Percentiles rank a stretch among this genome's conserved stretches.
These are phyloP conservation scores for Hormaphis cornu DNA, from an alignment of 1,140 invertebrate species.

Conservation along the genomic window DNA sequence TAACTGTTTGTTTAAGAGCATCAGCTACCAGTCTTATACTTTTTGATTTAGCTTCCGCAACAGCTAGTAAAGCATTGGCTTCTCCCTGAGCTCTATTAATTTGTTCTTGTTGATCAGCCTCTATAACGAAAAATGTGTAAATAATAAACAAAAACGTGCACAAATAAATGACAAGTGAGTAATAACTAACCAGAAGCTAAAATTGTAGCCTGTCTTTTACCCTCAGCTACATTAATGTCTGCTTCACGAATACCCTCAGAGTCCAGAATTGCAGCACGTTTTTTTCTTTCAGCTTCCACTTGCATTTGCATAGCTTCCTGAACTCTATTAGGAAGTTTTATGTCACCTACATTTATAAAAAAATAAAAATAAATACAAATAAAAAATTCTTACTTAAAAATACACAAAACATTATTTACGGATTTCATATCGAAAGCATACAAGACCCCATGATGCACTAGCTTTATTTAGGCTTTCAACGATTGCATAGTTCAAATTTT, in stretches of 20 bases:
- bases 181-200: conserved; percentile 70
- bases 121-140: conserved; percentile 43
- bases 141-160: background rate
- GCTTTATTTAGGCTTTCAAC: conserved; percentile 97
- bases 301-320: conserved; percentile 99
- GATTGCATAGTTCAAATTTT: conserved; percentile 90
- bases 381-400: background rate
- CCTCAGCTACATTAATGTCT: conserved; percentile 96
- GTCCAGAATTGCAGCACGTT: conserved; percentile 91
- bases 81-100: conserved; percentile 81
- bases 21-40: conserved; percentile 65
- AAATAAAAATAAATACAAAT: conserved; percentile 24
- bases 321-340: conserved; percentile 81
- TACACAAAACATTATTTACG: conserved; percentile 52
- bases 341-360: conserved; percentile 73
- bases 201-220: conserved; percentile 82
- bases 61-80: conserved; percentile 73
- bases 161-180: background rate
- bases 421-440: conserved; percentile 97
- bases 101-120: conserved; percentile 76
- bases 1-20: conserved; percentile 46
- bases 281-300: conserved; percentile 94
- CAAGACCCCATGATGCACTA: conserved; percentile 93
- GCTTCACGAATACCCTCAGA: conserved; percentile 91
- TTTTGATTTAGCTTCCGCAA: conserved; percentile 72